These are phyloP conservation scores for Drosophila villosipedis DNA, from an alignment of 2,888 invertebrate species.

Conservation along the genomic window DNA sequence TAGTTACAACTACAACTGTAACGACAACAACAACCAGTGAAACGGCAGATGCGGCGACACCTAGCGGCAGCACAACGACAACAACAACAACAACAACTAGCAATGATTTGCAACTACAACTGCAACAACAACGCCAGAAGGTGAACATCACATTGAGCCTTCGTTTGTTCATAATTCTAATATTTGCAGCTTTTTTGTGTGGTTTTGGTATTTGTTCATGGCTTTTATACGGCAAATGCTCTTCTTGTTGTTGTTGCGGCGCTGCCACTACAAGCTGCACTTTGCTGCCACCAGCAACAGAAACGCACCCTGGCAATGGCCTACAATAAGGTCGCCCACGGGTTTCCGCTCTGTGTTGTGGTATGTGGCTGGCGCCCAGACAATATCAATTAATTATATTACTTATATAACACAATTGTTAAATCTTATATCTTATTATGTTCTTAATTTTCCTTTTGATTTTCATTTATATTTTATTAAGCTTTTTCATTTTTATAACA, in stretches of 20 bases:
- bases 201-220: conserved; percentile 85
- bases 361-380: conserved; percentile 32
- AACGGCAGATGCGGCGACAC: conserved; percentile 55
- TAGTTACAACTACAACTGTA: conserved; percentile 79
- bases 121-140: conserved; percentile 82
- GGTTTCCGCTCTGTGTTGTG: conserved; percentile 20
- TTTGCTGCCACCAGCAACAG: conserved; percentile 40
- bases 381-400: conserved; percentile 42
- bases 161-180: conserved; percentile 83
- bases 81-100: conserved; percentile 68
- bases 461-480: conserved; percentile 38
- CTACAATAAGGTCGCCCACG: conserved; percentile 48
- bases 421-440: conserved; percentile 24
- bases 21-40: conserved; percentile 78
- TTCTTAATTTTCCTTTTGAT: conserved; percentile 39
- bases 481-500: conserved; percentile 37
- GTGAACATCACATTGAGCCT: conserved; percentile 85
- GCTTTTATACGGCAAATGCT: conserved; percentile 82
- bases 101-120: conserved; percentile 58
- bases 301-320: conserved; percentile 50
- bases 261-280: conserved; percentile 42
- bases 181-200: conserved; percentile 85
- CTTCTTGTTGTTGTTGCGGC: conserved; percentile 65
- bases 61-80: conserved; percentile 52
- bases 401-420: conserved; percentile 38